Base-by-base conservation (phyloP, 2,797 vertebrate species). In the Hippopotamyrus pictus region DNA sequence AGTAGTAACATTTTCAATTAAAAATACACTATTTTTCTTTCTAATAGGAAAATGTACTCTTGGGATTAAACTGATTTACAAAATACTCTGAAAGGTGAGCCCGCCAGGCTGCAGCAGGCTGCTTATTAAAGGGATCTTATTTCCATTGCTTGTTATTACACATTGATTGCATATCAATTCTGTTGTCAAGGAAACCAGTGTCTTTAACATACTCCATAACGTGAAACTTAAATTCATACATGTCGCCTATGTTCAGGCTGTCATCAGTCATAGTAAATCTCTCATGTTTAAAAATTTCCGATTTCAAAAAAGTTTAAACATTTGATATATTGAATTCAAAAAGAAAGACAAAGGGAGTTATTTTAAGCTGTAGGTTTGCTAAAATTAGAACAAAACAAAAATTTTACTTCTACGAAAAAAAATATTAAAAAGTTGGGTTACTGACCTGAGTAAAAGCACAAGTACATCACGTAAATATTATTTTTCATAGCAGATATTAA, bases 131-230 rank as follows among this genome's bases (percentile, higher is more conserved):
- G 88, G 29, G 57, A 44, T 51, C 41, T 90, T 89, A 54, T 89
- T 69, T 46, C 83, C 54, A 37, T 33, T 69, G 59, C 65, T 92
- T 94, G 91, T 93, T 91, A 92, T 93, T 90, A 93, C 93, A 90
- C 93, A 93, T 91, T 93, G 94, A 95, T 94, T 93, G 95, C 94
- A 92, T 95, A 95, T 95, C 95, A 95, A 95, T 86, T 93, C 94
- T 91, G 96, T 96, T 96, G 95, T 95, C 96, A 97, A 95, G 94
- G 96, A 94, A 96, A 97, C 94, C 94, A 94, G 93, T 92, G 93
- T 92, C 94, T 93, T 90, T 86, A 79, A 94, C 92, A 93, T 91
- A 93, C 92, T 94, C 92, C 91, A 93, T 93, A 93, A 94, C 93
- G 90, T 92, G 95, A 94, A 93, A 92, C 91, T 94, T 93, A 94